Base-by-base conservation (phyloP, 2,113 vertebrate species). In the Oxygymnocypris stewartii region DNA sequence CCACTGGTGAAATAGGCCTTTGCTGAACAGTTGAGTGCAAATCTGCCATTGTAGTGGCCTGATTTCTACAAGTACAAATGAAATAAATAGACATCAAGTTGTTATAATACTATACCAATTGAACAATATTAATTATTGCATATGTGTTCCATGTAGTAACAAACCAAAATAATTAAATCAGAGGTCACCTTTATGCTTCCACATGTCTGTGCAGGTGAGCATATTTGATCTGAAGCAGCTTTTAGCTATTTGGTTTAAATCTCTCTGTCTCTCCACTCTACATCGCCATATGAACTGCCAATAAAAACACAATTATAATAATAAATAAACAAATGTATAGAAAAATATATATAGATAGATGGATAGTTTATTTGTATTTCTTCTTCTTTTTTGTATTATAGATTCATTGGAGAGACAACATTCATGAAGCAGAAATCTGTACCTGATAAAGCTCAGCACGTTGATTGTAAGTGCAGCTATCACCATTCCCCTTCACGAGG, bases 1-100 rank as follows among this genome's bases (percentile, higher is more conserved):
- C 79, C 92, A 92, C 82, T 87, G 85, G 54, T 65, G 65, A 73
- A n/a, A 57, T 25, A 28, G 71, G n/a, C 5, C 13, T 63, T 51
- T 76, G 59, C 63, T 69, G 25, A 77, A 42, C 9, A 69, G 51
- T 25, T 51, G n/a, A 25, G 61, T 20, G 71, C 20, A 63, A 47
- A 10, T 59, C 71, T 82, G 84, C 57, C 42, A 49, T 42, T 49
- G 73, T 51, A 31, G 16, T 65, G 18, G 23, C 74, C 28, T 11
- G 14, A 44, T 49, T 44, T 80, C 86, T 89, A 71, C 78, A 40
- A 25, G 44, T 44, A 25, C 16, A 87, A 77, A 59, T 79, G 7
- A 71, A 77, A 85, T 63, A 0, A 75, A 85, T n/a, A 49, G 79
- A 7, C 40, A n/a, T 4, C 71, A 6, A 85, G 6, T 40, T 80